Evolutionary conservation across 1,140 invertebrate species (phyloP).

Genomic region (Lysiphlebus fabarum): DNA sequence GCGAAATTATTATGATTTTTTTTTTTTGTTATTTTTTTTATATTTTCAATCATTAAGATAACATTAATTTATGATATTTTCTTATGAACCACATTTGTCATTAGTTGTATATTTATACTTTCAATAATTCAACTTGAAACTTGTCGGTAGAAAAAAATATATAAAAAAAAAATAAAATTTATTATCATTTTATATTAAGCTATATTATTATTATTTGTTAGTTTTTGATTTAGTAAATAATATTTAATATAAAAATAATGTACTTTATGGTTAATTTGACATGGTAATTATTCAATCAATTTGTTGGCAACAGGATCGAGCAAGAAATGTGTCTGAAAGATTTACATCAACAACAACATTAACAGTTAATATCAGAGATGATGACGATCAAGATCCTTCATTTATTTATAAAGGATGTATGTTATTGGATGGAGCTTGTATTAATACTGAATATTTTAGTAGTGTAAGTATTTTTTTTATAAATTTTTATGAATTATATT

Average conservation of each 20-base stretch:
- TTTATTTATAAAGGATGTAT: constrained; percentile 82
- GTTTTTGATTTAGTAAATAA: no score
- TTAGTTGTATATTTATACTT: not conserved
- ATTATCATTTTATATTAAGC: no score
- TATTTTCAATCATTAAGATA: constrained; percentile 1
- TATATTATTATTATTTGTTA: no score
- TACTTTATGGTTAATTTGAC: constrained; percentile 21
- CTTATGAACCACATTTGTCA: no score
- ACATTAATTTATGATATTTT: no score
- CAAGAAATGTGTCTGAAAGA: constrained; percentile 69
- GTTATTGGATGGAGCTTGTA: constrained; percentile 72
- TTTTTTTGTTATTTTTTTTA: constrained; percentile 20
- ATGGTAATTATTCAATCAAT: constrained; percentile 26
- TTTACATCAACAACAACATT: constrained; percentile 80
- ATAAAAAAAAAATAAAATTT: constrained; percentile 5
- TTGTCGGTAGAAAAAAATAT: not conserved
- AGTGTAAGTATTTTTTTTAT: constrained; percentile 55
- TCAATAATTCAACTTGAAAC: not conserved
- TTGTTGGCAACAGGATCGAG: constrained; percentile 69
- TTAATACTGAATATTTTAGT: constrained; percentile 77
- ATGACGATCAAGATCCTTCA: constrained; percentile 84
- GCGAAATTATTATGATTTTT: not conserved
- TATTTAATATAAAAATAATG: constrained; percentile 9
- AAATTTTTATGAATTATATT: constrained; percentile 1
- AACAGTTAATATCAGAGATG: constrained; percentile 81